Conservation (phyloP, 1,140 invertebrate species). For the Drosophila littoralis region DNA sequence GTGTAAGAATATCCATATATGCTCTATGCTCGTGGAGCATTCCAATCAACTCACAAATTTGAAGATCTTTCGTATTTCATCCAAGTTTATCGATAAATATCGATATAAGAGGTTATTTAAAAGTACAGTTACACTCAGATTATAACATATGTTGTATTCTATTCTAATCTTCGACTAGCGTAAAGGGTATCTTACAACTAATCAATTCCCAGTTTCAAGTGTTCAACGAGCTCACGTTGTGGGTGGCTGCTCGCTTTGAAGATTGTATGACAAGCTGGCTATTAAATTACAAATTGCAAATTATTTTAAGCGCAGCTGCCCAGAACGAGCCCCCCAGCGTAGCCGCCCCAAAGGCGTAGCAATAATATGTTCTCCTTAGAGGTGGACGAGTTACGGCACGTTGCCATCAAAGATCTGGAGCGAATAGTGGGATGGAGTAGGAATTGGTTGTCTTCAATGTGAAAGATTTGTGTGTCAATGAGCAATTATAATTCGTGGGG, state of each 20-base stretch:
- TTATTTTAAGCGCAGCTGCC: conserved; percentile 23
- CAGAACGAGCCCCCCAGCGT: conserved; percentile 27
- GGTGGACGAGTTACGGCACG: not conserved
- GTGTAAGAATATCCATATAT: too few relatives aligned
- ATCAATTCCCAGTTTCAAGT: conserved; percentile 1
- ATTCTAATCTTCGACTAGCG: too few relatives aligned
- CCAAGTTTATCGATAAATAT: too few relatives aligned
- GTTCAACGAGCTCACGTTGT: conserved; percentile 14
- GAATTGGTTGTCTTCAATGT: not conserved
- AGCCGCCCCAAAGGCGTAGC: not conserved
- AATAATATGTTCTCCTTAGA: not conserved
- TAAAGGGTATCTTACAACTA: conserved; percentile 1
- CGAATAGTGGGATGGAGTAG: too few relatives aligned
- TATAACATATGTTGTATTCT: too few relatives aligned
- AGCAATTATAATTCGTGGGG: not conserved
- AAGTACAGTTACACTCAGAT: too few relatives aligned
- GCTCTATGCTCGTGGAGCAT: too few relatives aligned
- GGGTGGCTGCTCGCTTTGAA: conserved; percentile 35
- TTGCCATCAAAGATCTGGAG: not conserved
- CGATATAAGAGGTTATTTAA: too few relatives aligned
- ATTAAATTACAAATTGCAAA: conserved; percentile 52
- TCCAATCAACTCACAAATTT: too few relatives aligned
- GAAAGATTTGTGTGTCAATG: not conserved
- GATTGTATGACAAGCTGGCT: conserved; percentile 55
- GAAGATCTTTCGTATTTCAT: too few relatives aligned